Conservation (phyloP, 2,797 vertebrate genomes). For the Brachymystax lenok region DNA sequence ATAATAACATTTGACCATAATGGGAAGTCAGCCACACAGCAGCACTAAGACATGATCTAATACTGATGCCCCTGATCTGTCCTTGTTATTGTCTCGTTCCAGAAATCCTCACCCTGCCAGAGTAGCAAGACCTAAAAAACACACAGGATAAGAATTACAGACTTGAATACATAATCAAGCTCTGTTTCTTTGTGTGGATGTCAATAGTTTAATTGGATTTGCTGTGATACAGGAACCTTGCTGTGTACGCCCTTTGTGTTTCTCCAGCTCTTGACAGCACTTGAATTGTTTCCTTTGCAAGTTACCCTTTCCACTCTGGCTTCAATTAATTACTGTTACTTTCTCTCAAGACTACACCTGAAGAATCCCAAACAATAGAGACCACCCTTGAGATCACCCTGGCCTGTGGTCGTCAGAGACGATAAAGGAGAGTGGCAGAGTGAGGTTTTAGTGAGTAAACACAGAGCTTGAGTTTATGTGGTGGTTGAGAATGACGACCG, state of each 20-base stretch:
- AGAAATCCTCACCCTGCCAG: not conserved
- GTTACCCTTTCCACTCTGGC: slow-evolving; percentile 1
- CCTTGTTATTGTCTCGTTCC: not conserved
- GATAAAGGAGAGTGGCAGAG: not conserved
- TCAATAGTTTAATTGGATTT: slow-evolving; percentile 4
- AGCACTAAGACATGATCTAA: slow-evolving; percentile 2
- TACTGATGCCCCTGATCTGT: not conserved
- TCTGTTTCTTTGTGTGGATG: not conserved
- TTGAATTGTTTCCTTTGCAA: not conserved
- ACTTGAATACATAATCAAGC: not conserved
- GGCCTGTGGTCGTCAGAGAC: not conserved
- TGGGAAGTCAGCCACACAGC: slow-evolving; percentile 3
- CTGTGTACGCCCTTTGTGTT: not conserved
- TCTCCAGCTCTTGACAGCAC: not conserved
- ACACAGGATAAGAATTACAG: not conserved
- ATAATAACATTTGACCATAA: slow-evolving; percentile 23
- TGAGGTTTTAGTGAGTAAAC: not conserved
- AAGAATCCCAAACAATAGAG: slow-evolving; percentile 1
- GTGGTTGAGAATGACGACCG: not conserved
- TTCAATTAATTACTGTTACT: slow-evolving; percentile 8
- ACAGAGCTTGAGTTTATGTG: not conserved
- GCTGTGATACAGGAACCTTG: slow-evolving; percentile 5
- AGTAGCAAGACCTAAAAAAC: not conserved
- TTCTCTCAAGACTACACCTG: not conserved
- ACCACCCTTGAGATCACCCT: not conserved